These are phyloP conservation scores for Muntiacus reevesi DNA, from an alignment of 2,113 vertebrate genomes.

Conservation along the genomic window DNA sequence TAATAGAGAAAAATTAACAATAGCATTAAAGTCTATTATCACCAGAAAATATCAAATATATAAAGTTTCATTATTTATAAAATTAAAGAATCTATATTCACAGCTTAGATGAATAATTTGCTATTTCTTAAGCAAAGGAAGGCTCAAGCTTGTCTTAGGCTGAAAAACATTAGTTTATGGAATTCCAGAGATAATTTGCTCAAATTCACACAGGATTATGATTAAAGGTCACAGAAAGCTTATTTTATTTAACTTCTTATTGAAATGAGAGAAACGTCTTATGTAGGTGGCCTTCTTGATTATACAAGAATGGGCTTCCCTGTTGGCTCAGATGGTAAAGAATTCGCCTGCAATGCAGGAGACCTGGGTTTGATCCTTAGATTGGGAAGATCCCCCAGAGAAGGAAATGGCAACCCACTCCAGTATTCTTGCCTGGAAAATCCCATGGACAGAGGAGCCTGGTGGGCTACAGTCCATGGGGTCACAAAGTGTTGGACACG, in stretches of 20 bases:
- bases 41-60: background rate
- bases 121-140: background rate
- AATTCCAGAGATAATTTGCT: background rate
- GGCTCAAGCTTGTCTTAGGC: background rate
- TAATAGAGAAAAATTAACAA: background rate
- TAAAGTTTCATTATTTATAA: background rate
- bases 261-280: background rate
- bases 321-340: background rate
- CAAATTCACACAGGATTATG: background rate
- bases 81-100: background rate
- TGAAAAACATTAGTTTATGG: background rate
- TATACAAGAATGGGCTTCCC: background rate
- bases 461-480: background rate
- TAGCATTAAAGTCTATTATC: background rate
- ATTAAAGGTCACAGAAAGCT: background rate
- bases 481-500: background rate
- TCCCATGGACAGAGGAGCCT: background rate
- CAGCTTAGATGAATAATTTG: background rate
- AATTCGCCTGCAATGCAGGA: background rate
- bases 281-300: background rate
- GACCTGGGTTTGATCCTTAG: background rate
- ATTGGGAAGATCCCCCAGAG: background rate
- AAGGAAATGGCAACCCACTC: background rate
- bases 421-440: background rate
- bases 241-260: conserved; percentile 11